Conservation (phyloP, 2,888 invertebrate genomes). For the Mylabris sibirica region DNA sequence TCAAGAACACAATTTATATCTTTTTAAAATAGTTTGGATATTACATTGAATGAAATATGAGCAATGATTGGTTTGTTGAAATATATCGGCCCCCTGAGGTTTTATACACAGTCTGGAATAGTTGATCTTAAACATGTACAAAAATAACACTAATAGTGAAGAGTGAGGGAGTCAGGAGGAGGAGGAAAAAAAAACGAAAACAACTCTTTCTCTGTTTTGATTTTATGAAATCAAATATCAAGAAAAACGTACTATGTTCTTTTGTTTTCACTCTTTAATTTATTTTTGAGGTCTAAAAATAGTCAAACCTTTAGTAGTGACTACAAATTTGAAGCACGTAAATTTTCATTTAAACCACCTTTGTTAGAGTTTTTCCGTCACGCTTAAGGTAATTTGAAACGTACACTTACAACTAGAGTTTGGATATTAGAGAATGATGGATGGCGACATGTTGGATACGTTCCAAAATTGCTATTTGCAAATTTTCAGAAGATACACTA, state of each 20-base stretch:
- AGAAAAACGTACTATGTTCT: not conserved
- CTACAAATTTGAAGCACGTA: constrained; percentile 16
- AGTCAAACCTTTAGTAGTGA: not conserved
- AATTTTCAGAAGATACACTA: constrained; percentile 30
- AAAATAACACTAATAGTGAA: constrained; percentile 25
- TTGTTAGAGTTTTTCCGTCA: constrained; percentile 39
- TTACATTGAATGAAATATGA: constrained; percentile 9
- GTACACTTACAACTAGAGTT: constrained; percentile 42
- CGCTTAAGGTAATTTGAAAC: constrained; percentile 46
- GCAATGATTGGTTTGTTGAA: constrained; percentile 42
- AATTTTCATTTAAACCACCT: constrained; percentile 29
- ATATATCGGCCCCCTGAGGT: constrained; percentile 42
- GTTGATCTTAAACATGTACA: constrained; percentile 42
- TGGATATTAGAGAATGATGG: constrained; percentile 50
- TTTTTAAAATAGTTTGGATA: not conserved
- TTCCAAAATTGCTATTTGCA: constrained; percentile 36
- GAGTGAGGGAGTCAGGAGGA: not conserved
- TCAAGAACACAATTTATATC: constrained; percentile 1
- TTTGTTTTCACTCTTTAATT: not conserved
- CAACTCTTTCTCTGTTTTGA: not conserved
- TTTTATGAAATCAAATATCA: constrained; percentile 2
- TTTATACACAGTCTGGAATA: constrained; percentile 36
- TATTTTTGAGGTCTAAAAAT: not conserved
- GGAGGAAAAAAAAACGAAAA: not conserved
- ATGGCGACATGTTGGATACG: constrained; percentile 44